These are phyloP conservation scores for Cataglyphis rosenhaueri DNA, from an alignment of 2,888 invertebrate genomes.

Conservation along the genomic window DNA sequence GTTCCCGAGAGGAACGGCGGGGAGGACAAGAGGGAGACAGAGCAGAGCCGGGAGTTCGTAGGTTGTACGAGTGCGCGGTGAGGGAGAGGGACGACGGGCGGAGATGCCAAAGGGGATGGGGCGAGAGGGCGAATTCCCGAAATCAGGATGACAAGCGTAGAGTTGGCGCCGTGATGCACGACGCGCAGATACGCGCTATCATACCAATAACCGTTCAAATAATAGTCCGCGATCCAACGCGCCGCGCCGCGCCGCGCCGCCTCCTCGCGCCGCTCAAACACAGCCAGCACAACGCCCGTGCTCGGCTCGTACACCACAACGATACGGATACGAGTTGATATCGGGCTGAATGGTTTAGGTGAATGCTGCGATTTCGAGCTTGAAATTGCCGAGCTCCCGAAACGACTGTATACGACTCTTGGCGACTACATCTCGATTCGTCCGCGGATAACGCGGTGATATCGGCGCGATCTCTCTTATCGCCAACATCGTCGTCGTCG, in stretches of 20 bases:
- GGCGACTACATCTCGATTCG: constrained; percentile 77
- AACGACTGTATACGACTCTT: constrained; percentile 71
- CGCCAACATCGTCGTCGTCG: constrained; percentile 30
- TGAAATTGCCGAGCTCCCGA: constrained; percentile 32
- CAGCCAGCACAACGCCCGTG: constrained; percentile 29
- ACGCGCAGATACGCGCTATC: constrained; percentile 82
- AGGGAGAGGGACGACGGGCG: constrained; percentile 21
- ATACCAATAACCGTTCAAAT: constrained; percentile 83
- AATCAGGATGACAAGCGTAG: constrained; percentile 82
- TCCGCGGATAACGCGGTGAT: constrained; percentile 65
- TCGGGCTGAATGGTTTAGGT: constrained; percentile 31
- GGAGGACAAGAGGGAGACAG: constrained; percentile 26
- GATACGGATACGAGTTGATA: constrained; percentile 46
- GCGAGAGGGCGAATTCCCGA: constrained; percentile 25
- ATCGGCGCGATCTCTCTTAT: constrained; percentile 66
- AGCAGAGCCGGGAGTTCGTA: constrained; percentile 44
- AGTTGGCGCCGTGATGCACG: constrained; percentile 82
- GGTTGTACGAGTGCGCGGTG: constrained; percentile 62
- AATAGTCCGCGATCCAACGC: constrained; percentile 77
- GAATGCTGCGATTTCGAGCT: constrained; percentile 31
- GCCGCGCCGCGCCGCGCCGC: constrained; percentile 53
- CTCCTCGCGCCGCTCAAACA: constrained; percentile 54
- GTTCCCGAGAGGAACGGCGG: constrained; percentile 65
- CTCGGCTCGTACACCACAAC: constrained; percentile 45
- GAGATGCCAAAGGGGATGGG: constrained; percentile 31